phyloP scores from a whole-genome alignment of 1,140 invertebrate genomes.

The Drosophila takahashii region DNA sequence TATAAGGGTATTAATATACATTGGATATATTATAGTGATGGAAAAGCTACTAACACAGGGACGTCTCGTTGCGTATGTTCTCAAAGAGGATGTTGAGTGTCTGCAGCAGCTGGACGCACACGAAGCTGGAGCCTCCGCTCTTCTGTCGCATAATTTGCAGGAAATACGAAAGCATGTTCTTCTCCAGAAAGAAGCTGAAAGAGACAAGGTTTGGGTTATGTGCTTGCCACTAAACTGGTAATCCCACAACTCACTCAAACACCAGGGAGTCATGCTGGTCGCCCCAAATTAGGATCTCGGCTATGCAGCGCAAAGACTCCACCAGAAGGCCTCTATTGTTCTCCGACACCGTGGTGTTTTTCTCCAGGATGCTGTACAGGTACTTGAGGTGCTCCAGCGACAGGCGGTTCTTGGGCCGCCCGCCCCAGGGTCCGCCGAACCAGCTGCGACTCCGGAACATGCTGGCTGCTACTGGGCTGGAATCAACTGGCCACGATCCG shows the following conservation, averaged over 20 bases:
- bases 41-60: conserved; percentile 93
- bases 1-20: conserved; percentile 79
- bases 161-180: conserved; percentile 99
- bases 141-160: conserved; percentile 98
- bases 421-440: conserved; percentile 92
- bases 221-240: not conserved
- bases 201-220: not conserved
- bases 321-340: conserved; percentile 97
- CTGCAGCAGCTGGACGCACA: conserved; percentile 98
- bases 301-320: conserved; percentile 98
- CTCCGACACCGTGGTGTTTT: conserved; percentile 98
- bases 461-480: conserved; percentile 16
- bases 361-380: conserved; percentile 96
- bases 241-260: conserved; percentile 95
- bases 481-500: conserved; percentile 26
- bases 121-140: conserved; percentile 95
- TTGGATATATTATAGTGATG: not conserved
- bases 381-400: conserved; percentile 98
- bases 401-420: conserved; percentile 97
- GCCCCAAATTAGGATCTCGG: conserved; percentile 99
- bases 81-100: conserved; percentile 99
- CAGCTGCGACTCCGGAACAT: conserved; percentile 95
- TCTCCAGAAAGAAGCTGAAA: conserved; percentile 97
- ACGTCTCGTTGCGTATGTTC: conserved; percentile 99
- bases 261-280: conserved; percentile 99